Evolutionary conservation across 2,113 vertebrate genomes (phyloP).

Genomic region (Electrona antarctica): DNA sequence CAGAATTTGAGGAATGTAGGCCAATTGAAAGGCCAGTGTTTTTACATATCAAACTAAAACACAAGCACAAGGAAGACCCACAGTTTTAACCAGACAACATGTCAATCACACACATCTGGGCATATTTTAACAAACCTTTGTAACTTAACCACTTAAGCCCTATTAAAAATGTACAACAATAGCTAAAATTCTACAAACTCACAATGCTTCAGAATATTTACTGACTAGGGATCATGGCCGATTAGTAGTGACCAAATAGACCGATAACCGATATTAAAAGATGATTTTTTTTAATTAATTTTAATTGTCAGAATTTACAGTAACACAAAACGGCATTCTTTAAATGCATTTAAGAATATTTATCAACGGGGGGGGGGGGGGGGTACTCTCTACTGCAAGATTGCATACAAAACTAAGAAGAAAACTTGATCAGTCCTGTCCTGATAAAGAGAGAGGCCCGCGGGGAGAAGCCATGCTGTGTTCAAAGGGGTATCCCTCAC

Average conservation of each 20-base stretch:
- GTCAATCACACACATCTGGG: slow-evolving; percentile 14
- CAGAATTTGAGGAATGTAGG: slow-evolving; percentile 84
- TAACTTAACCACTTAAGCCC: background rate
- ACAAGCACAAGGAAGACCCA: slow-evolving; percentile 21
- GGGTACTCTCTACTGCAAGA: slow-evolving; percentile 6
- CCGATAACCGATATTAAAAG: too few relatives aligned
- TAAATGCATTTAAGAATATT: too few relatives aligned
- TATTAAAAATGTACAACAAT: too few relatives aligned
- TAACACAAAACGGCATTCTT: too few relatives aligned
- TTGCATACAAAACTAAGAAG: slow-evolving; percentile 17
- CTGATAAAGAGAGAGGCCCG: slow-evolving; percentile 55
- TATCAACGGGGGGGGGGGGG: too few relatives aligned
- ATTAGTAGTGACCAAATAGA: too few relatives aligned
- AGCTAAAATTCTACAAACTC: too few relatives aligned
- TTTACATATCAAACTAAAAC: slow-evolving; percentile 51
- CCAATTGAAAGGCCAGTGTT: slow-evolving; percentile 71
- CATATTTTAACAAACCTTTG: background rate
- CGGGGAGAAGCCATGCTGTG: slow-evolving; percentile 48
- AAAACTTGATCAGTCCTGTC: slow-evolving; percentile 58
- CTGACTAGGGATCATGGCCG: too few relatives aligned
- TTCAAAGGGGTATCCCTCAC: slow-evolving; percentile 76
- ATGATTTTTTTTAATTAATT: too few relatives aligned
- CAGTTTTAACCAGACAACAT: slow-evolving; percentile 42
- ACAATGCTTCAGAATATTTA: too few relatives aligned
- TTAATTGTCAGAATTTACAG: too few relatives aligned